Evolutionary conservation across 2,113 vertebrate genomes (phyloP), one percentile per base, ranked within the genome.

Genomic region (Pteruthius melanotis): DNA sequence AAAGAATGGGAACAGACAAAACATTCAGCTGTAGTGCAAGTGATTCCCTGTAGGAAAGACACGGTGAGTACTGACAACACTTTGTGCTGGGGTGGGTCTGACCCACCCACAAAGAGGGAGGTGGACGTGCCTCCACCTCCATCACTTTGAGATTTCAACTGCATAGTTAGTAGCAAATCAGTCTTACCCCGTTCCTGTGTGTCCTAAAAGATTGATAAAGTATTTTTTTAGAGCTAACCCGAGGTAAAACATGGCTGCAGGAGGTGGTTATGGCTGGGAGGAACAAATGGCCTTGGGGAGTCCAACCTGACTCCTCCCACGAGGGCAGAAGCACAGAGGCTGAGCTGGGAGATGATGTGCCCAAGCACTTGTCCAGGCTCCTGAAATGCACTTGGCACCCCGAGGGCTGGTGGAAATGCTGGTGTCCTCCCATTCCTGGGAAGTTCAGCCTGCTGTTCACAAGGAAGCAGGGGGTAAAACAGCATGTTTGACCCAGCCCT

Each of bases 11-110:
- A 92, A 45, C 56, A 84, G 89, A 94, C 91, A 92, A 92, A 45
- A 94, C 71, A 86, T 60, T 88, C 82, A 90, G 92, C 85, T 86
- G 68, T 81, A 94, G 95, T 94, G 95, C 94, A 96, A 93, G 90
- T 71, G 94, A 71, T 56, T 71, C 47, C 8, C 79, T 49, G 68
- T 15, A 65, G 85, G 83, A 95, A 77, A 95, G 94, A 92, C 59
- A 64, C 26, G 16, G 78, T n/a, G 28, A 49, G 71, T 33, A 56
- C 74, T 78, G 76, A 80, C 83, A 85, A 10, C 33, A 31, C 54
- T 21, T 87, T 30, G 71, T 80, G 19, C 47, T 39, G 50, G 75
- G 49, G 18, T 18, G 23, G 81, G 40, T 61, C 45, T 72, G 52
- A 80, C 42, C 60, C 56, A 66, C 13, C 60, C 81, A 31, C 72